phyloP scores from a whole-genome alignment of 2,797 vertebrate genomes.

The Peromyscus nudipes region DNA sequence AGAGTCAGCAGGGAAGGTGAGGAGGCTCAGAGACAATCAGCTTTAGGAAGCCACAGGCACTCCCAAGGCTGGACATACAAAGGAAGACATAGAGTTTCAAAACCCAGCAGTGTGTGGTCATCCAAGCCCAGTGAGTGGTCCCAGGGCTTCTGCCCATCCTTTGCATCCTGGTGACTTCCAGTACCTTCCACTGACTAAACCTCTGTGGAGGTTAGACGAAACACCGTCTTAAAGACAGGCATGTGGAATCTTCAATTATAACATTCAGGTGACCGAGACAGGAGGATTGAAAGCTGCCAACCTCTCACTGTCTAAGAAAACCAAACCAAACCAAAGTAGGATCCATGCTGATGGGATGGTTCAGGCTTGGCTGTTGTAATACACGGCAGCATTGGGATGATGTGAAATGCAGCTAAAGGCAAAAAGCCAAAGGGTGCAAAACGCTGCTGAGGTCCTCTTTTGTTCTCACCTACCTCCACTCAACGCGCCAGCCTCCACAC shows the following conservation, averaged over 20 bases:
- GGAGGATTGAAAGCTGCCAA: neutral
- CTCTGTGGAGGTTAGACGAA: neutral
- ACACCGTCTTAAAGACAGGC: neutral
- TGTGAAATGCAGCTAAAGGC: neutral
- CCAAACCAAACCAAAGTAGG: neutral
- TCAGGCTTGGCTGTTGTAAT: neutral
- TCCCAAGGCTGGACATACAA: neutral
- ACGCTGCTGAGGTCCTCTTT: neutral
- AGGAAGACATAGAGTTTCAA: neutral
- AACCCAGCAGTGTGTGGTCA: neutral
- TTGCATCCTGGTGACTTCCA: neutral
- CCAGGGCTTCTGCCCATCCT: neutral
- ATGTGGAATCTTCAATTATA: neutral
- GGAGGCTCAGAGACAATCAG: neutral
- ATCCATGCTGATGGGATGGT: neutral
- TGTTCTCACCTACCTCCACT: neutral
- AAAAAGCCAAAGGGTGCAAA: neutral
- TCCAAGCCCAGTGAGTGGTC: neutral
- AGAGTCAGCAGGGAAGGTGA: neutral
- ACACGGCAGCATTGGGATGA: neutral
- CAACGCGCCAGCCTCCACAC: neutral
- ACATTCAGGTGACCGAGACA: neutral
- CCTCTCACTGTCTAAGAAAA: neutral
- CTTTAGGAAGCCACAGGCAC: neutral
- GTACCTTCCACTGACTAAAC: neutral